These are phyloP conservation scores for Phrynocephalus versicolor DNA, from an alignment of 2,113 vertebrate species.

Conservation along the genomic window DNA sequence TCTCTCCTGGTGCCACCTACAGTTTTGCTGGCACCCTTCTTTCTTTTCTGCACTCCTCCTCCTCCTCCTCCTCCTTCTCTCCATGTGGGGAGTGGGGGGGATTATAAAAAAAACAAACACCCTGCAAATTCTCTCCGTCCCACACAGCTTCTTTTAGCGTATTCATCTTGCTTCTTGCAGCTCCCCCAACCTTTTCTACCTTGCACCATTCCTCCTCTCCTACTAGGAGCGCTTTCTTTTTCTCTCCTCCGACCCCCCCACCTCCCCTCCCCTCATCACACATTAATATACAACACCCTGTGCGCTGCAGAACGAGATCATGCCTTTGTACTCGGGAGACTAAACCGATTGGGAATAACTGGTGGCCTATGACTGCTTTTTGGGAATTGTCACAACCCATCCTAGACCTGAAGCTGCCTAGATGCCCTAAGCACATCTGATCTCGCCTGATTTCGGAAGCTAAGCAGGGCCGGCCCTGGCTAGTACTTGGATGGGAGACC, in stretches of 20 bases:
- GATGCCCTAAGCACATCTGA: no score
- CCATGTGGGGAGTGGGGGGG: background rate
- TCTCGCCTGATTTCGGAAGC: no score
- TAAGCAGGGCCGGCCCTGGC: no score
- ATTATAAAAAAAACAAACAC: background rate
- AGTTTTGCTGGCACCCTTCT: background rate
- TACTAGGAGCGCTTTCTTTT: background rate
- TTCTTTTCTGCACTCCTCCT: background rate
- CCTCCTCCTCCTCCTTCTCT: conserved; percentile 12
- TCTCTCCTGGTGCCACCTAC: background rate
- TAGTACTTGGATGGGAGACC: no score
- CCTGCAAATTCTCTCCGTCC: conserved; percentile 2
- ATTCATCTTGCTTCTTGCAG: conserved; percentile 1
- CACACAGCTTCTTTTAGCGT: conserved; percentile 19
- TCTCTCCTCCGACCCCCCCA: no score
- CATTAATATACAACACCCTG: background rate
- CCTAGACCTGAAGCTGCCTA: background rate
- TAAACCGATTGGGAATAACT: background rate
- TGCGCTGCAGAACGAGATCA: background rate
- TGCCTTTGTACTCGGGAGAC: no score
- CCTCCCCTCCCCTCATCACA: background rate
- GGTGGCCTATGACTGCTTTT: background rate
- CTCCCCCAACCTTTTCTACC: background rate
- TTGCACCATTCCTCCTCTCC: background rate
- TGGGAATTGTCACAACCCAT: background rate